Evolutionary conservation across 2,797 vertebrate genomes (phyloP).

Genomic region (Hyperoplus immaculatus): DNA sequence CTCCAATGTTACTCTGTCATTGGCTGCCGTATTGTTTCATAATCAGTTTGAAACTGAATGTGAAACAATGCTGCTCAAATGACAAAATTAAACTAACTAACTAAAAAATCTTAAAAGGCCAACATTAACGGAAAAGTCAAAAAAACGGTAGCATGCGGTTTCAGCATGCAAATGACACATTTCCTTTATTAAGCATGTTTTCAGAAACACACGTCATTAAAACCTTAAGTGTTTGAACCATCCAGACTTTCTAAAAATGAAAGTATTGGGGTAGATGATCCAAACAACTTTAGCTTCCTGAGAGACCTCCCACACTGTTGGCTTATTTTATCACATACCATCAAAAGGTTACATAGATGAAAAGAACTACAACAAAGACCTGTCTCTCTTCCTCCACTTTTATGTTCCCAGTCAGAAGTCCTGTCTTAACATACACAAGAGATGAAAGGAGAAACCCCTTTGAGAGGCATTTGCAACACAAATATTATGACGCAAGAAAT

Average conservation of each 20-base stretch:
- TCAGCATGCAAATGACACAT: not conserved
- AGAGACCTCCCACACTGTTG: slow-evolving; percentile 46
- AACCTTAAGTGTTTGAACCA: slow-evolving; percentile 16
- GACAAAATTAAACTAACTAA: not conserved
- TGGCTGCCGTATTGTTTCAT: slow-evolving; percentile 29
- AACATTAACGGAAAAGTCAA: not conserved
- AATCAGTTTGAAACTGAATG: slow-evolving; percentile 9
- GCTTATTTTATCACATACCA: slow-evolving; percentile 51
- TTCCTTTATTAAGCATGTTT: slow-evolving; percentile 47
- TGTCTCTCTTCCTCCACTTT: slow-evolving; percentile 23
- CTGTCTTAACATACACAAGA: slow-evolving; percentile 22
- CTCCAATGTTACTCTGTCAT: slow-evolving; percentile 49
- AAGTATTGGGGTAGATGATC: slow-evolving; percentile 45
- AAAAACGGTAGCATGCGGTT: not conserved
- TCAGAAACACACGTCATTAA: slow-evolving; percentile 30
- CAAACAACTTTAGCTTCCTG: slow-evolving; percentile 51
- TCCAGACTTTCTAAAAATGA: slow-evolving; percentile 69
- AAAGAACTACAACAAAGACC: slow-evolving; percentile 44
- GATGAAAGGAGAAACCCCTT: slow-evolving; percentile 18
- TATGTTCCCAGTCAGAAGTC: slow-evolving; percentile 33
- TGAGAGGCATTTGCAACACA: slow-evolving; percentile 10
- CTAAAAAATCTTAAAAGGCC: not conserved
- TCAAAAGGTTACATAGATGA: slow-evolving; percentile 36
- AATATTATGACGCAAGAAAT: not conserved
- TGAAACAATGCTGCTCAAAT: slow-evolving; percentile 23